A percentile compares a stretch with the other conserved stretches of the same genome.
phyloP scores from a whole-genome alignment of 1,140 invertebrate genomes.

The Maconellicoccus hirsutus region DNA sequence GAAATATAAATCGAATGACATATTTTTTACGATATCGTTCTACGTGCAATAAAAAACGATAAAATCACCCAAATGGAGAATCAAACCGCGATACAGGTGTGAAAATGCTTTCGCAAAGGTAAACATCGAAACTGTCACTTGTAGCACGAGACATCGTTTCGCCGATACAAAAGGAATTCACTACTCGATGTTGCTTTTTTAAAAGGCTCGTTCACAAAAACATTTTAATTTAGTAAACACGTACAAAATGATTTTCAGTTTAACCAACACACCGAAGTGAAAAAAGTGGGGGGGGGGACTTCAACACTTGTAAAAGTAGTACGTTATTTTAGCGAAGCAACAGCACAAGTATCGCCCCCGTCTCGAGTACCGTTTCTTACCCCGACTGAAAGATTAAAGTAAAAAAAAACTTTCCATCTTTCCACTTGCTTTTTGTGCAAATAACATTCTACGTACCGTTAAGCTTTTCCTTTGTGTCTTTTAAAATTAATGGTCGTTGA shows the following conservation, averaged over 20 bases:
- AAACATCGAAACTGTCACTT: too few relatives aligned
- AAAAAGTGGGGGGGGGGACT: too few relatives aligned
- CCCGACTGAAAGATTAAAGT: constrained; percentile 13
- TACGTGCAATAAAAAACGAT: too few relatives aligned
- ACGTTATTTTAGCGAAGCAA: background rate
- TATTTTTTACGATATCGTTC: too few relatives aligned
- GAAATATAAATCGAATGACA: too few relatives aligned
- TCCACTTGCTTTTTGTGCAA: constrained; percentile 14
- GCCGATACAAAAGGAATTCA: too few relatives aligned
- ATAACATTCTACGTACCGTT: constrained; percentile 17
- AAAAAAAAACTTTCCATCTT: constrained; percentile 13
- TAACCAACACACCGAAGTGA: background rate
- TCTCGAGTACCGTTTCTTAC: background rate
- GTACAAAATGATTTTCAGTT: background rate
- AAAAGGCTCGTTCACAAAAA: background rate
- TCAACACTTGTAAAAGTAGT: background rate
- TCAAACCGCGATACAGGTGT: too few relatives aligned
- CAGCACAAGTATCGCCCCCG: background rate
- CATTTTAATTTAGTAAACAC: background rate
- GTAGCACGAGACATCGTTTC: too few relatives aligned
- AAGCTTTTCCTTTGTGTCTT: constrained; percentile 20
- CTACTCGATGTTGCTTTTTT: background rate
- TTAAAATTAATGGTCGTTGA: constrained; percentile 21
- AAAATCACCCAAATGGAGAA: too few relatives aligned
- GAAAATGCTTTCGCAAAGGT: too few relatives aligned